Conservation (phyloP, 2,113 vertebrate genomes). For the Nicator chloris region DNA sequence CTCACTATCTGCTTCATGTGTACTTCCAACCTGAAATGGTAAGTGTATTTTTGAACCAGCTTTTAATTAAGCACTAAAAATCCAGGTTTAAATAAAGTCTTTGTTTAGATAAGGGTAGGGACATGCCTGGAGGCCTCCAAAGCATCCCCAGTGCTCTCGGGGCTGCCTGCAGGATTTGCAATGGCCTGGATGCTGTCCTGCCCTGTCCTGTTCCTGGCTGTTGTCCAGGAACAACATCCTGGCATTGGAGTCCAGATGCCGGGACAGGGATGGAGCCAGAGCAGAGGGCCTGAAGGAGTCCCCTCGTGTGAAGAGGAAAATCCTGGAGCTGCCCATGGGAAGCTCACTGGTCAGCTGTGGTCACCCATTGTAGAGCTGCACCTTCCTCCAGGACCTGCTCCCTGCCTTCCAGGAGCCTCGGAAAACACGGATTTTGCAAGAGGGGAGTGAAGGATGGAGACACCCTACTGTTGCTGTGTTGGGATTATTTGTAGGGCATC, state of each 20-base stretch:
- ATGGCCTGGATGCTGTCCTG: no score
- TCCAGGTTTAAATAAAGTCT: background rate
- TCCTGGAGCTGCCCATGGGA: background rate
- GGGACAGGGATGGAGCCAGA: background rate
- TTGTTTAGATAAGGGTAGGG: background rate
- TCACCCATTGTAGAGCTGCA: background rate
- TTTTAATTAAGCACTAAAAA: conserved; percentile 15
- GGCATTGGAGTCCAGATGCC: background rate
- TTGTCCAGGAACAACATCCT: background rate
- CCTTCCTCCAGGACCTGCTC: background rate
- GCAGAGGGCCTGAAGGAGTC: background rate
- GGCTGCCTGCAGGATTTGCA: background rate
- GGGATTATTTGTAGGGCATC: background rate
- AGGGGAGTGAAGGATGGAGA: background rate
- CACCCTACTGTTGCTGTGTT: background rate
- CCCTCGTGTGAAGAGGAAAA: background rate
- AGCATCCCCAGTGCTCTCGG: background rate
- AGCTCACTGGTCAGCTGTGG: background rate
- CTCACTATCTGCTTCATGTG: background rate
- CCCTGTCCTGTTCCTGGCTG: no score
- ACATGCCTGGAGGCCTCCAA: background rate
- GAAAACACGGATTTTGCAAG: background rate
- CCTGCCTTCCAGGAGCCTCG: background rate
- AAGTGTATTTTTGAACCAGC: background rate
- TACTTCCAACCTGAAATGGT: background rate